phyloP scores from a whole-genome alignment of 2,113 vertebrate species.

The Tringa solitaria region DNA sequence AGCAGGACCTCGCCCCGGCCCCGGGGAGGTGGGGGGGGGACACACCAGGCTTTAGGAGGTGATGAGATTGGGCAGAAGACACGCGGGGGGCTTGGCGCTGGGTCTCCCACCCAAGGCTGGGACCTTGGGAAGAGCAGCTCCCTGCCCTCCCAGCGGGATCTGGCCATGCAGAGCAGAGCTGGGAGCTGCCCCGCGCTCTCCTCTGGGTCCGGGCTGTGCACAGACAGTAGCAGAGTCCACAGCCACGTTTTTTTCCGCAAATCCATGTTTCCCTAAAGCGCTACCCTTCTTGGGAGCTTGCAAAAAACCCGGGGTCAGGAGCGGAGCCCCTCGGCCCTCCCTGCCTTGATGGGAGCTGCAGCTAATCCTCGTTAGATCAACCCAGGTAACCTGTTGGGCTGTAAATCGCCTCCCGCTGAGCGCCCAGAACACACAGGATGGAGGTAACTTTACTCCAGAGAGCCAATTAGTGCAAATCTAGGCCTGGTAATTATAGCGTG shows the following conservation, averaged over 20 bases:
- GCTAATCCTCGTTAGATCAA: background rate
- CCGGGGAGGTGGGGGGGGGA: accelerated
- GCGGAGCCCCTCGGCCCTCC: background rate
- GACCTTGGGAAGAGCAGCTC: background rate
- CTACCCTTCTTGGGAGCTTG: too few species aligned
- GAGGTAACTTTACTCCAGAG: constrained; percentile 70
- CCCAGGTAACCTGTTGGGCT: background rate
- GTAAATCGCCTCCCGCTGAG: constrained; percentile 49
- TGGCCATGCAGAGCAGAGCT: accelerated
- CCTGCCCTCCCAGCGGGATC: background rate
- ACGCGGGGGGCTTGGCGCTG: accelerated
- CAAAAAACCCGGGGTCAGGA: accelerated
- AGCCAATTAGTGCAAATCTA: constrained; percentile 75
- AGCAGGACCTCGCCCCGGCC: background rate
- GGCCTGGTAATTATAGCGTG: constrained; percentile 62
- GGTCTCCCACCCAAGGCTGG: background rate
- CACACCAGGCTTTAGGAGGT: background rate
- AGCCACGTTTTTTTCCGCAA: background rate
- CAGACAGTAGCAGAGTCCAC: accelerated
- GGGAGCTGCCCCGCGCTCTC: background rate
- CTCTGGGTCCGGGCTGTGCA: background rate
- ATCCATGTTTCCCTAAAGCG: accelerated
- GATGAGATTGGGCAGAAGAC: accelerated
- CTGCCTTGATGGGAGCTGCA: background rate
- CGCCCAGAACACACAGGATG: constrained; percentile 10